Evolutionary conservation across 2,113 vertebrate species (phyloP), one percentile per base, ranked within the genome.

Genomic region (Dicaeum eximium): DNA sequence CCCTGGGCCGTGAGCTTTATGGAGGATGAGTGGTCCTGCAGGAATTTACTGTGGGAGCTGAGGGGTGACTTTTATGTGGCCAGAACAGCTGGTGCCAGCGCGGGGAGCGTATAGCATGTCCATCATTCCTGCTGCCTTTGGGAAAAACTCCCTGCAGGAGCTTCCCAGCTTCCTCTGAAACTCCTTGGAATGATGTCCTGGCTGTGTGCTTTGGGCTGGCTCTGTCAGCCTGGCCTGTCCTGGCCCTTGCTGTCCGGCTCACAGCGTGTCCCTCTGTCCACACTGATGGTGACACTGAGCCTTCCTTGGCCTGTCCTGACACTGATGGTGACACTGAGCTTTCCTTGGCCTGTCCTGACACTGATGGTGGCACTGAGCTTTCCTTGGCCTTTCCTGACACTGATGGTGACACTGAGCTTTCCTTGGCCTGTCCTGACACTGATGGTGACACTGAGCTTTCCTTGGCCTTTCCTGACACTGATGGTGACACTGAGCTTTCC

Each of bases 81-180:
- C 64, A 13, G 19, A 35, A 2, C 6, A 23, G 44, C 44, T 15
- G 51, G 17, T 5, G 77, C 56, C 10, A 19, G 24, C 64, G 5
- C 4, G 0, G 37, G 1, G n/a, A 22, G 8, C 2, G 0, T 4
- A 1, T 27, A 1, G 35, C 0, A 1, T 7, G 2, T 15, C 7
- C 57, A 0, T 13, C 44, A 2, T 2, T 12, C 2, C 42, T 33
- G 7, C 15, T 7, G 30, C 58, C 27, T 37, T 28, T 3, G 71
- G 35, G 50, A 4, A 2, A 17, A 53, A 1, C 27, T 35, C 6
- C 1, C 54, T 4, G 27, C 0, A 2, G 54, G 6, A 10, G 31
- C 33, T 18, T 9, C 47, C 73, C 2, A 0, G 0, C 13, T 13
- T 13, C 17, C 4, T 0, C 15, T 28, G 35, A 2, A 28, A 1